Percentiles rank a stretch among this genome's conserved stretches.
Evolutionary conservation across 2,113 vertebrate species (phyloP).

Genomic region (Willisornis vidua): DNA sequence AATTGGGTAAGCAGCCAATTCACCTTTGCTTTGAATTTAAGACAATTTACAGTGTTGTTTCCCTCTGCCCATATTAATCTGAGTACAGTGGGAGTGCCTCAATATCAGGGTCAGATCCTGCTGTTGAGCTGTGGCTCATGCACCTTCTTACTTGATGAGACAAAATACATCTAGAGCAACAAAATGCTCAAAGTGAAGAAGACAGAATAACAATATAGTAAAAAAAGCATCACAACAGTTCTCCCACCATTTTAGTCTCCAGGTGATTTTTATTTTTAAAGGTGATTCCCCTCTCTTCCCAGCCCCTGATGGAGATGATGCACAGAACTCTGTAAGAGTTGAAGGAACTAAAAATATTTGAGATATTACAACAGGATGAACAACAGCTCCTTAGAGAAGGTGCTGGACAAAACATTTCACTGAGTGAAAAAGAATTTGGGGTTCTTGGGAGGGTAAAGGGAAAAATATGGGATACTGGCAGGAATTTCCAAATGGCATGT

Average conservation of each 20-base stretch:
- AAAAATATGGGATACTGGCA: background rate
- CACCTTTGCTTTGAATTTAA: background rate
- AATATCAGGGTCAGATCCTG: background rate
- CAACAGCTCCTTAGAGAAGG: background rate
- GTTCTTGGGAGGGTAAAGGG: background rate
- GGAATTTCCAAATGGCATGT: background rate
- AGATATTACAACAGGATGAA: background rate
- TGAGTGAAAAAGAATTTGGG: background rate
- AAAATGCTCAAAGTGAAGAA: background rate
- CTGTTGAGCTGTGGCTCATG: background rate
- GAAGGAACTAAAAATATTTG: background rate
- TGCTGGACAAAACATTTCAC: background rate
- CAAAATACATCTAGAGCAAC: background rate
- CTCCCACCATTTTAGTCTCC: background rate
- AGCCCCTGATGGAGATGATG: background rate
- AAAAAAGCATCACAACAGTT: background rate
- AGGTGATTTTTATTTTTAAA: background rate
- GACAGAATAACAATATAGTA: background rate
- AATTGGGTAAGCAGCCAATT: background rate
- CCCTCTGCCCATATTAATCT: background rate
- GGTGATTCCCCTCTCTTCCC: background rate
- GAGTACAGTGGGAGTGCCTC: background rate
- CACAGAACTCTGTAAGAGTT: background rate
- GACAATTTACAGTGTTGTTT: background rate
- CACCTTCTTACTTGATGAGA: background rate